These are phyloP conservation scores for Capitulum mitella DNA, from an alignment of 2,888 invertebrate genomes.

Conservation along the genomic window DNA sequence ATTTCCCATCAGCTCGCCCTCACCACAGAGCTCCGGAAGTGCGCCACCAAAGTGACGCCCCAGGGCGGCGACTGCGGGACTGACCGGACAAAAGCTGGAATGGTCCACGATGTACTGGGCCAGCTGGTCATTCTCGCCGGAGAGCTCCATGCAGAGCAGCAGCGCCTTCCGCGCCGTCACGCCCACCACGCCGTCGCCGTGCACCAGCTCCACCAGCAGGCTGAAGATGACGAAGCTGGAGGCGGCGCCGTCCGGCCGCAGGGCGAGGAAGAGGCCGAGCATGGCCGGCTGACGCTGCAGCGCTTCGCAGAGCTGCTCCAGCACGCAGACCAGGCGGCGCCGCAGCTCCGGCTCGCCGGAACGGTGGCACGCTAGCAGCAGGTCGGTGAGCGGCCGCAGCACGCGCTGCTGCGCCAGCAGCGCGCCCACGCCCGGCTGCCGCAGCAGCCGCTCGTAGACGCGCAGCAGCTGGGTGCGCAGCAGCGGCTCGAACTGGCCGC, in stretches of 20 bases:
- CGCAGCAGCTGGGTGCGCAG: slow-evolving; percentile 79
- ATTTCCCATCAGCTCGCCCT: no score
- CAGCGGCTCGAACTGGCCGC: slow-evolving; percentile 76
- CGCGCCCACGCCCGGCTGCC: slow-evolving; percentile 69
- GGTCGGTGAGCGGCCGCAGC: slow-evolving; percentile 72
- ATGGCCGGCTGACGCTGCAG: slow-evolving; percentile 82
- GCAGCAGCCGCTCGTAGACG: slow-evolving; percentile 73
- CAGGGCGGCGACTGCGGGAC: slow-evolving; percentile 30
- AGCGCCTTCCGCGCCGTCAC: slow-evolving; percentile 87
- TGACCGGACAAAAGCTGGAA: slow-evolving; percentile 86
- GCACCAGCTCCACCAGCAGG: slow-evolving; percentile 76
- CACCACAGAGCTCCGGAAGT: no score
- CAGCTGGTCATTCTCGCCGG: slow-evolving; percentile 71
- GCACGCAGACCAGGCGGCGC: slow-evolving; percentile 59
- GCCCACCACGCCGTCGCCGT: slow-evolving; percentile 79
- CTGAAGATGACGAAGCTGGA: slow-evolving; percentile 71
- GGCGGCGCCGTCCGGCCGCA: slow-evolving; percentile 38
- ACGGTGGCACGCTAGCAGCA: slow-evolving; percentile 71
- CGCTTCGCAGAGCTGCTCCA: slow-evolving; percentile 84
- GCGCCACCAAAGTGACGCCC: neutral
- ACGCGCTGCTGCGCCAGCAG: slow-evolving; percentile 85
- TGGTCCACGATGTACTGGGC: slow-evolving; percentile 76
- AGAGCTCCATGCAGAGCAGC: slow-evolving; percentile 81
- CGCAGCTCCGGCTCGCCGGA: slow-evolving; percentile 60
- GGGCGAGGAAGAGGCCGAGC: slow-evolving; percentile 78